Evolutionary conservation across 2,113 vertebrate species (phyloP).

Genomic region (Antigone vipio): DNA sequence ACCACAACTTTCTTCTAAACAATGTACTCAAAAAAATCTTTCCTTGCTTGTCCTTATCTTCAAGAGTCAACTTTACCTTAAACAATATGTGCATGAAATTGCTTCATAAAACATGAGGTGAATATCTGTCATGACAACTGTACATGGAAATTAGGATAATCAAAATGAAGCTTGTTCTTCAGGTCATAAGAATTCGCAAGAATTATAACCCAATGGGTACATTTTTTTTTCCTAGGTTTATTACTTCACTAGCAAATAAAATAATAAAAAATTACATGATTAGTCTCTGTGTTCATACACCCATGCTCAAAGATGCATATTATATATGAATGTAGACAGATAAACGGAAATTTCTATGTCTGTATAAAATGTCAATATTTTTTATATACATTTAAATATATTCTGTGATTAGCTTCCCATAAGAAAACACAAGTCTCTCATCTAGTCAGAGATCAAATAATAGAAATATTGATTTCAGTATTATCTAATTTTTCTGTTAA

Average conservation of each 20-base stretch:
- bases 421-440: background rate
- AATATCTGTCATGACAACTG: background rate
- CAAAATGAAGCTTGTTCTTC: background rate
- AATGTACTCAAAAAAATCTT: background rate
- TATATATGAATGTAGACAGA: background rate
- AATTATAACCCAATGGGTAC: background rate
- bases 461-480: background rate
- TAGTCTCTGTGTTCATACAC: background rate
- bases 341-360: background rate
- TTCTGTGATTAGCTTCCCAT: background rate
- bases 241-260: background rate
- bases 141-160: background rate
- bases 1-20: background rate
- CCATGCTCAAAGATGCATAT: background rate
- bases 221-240: background rate
- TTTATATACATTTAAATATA: background rate
- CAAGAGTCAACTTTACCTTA: background rate
- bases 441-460: background rate
- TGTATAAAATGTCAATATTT: background rate
- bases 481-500: background rate
- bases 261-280: background rate
- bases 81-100: background rate
- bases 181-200: background rate
- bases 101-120: background rate
- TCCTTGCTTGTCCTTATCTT: background rate